Evolutionary conservation across 2,113 vertebrate species (phyloP).

Genomic region (Aleadryas rufinucha): DNA sequence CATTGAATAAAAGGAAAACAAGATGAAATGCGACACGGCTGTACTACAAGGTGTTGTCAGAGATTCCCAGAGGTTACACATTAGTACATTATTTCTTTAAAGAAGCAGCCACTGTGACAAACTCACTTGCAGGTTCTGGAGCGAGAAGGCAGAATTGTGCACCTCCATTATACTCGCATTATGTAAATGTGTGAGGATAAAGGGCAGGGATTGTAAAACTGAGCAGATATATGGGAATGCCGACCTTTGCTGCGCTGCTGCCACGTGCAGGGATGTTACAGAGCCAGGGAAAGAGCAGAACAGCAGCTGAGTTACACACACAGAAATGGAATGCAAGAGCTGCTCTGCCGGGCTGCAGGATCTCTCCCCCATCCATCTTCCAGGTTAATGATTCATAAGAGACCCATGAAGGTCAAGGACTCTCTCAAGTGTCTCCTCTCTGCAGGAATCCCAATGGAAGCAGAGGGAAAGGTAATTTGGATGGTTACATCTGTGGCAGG

Average conservation of each 20-base stretch:
- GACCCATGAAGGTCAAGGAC: background rate
- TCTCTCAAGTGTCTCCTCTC: background rate
- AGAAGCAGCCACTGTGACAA: background rate
- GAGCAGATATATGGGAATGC: background rate
- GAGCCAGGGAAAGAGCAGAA: background rate
- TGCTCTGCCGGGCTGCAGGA: background rate
- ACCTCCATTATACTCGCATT: background rate
- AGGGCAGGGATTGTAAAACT: background rate
- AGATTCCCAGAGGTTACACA: background rate
- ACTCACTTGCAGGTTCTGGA: background rate
- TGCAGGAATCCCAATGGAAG: background rate
- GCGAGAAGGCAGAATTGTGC: background rate
- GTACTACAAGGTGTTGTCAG: background rate
- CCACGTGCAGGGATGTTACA: background rate
- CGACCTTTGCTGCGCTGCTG: background rate
- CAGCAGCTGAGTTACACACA: background rate
- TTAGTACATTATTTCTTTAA: background rate
- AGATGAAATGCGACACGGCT: background rate
- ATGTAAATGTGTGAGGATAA: background rate
- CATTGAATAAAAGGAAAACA: too few species aligned
- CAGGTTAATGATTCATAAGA: background rate
- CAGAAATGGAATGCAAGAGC: background rate
- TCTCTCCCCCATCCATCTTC: background rate
- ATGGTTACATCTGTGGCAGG: accelerated
- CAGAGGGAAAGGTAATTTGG: background rate